Evolutionary conservation across 2,888 invertebrate species (phyloP).

Genomic region (Pasiphila rectangulata): DNA sequence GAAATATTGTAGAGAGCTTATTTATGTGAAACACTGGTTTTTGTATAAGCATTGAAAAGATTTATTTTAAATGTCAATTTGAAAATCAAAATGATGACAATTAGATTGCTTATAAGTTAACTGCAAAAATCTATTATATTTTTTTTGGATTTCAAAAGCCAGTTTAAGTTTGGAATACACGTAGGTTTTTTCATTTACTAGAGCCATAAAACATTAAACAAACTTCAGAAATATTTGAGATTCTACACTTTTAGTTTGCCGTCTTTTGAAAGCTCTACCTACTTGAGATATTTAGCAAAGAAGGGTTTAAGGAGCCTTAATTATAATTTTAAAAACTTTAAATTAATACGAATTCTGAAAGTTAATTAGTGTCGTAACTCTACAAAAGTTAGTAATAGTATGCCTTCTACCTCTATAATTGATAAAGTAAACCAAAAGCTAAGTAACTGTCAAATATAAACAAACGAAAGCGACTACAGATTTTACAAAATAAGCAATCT

Average conservation of each 20-base stretch:
- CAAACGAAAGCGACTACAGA: too few species aligned
- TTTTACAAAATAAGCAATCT: too few species aligned
- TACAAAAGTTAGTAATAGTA: too few species aligned
- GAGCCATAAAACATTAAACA: constrained; percentile 38
- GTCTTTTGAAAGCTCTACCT: constrained; percentile 58
- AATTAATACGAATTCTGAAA: background rate
- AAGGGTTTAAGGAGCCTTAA: constrained; percentile 69
- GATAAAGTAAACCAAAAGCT: too few species aligned
- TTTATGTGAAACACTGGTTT: background rate
- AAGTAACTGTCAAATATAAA: too few species aligned
- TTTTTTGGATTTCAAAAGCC: background rate
- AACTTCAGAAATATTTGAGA: constrained; percentile 47
- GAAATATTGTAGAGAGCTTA: constrained; percentile 4
- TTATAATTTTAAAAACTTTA: constrained; percentile 59
- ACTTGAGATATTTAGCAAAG: constrained; percentile 58
- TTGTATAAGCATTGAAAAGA: background rate
- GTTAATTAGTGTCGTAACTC: too few species aligned
- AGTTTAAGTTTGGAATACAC: background rate
- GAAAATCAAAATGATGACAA: too few species aligned
- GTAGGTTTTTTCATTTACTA: constrained; percentile 7
- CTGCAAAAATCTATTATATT: background rate
- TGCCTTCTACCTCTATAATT: background rate
- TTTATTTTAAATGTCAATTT: background rate
- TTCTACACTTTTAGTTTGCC: constrained; percentile 51
- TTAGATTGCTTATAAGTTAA: too few species aligned